phyloP scores from a whole-genome alignment of 1,140 invertebrate species.

The Drosophila kanapiae region DNA sequence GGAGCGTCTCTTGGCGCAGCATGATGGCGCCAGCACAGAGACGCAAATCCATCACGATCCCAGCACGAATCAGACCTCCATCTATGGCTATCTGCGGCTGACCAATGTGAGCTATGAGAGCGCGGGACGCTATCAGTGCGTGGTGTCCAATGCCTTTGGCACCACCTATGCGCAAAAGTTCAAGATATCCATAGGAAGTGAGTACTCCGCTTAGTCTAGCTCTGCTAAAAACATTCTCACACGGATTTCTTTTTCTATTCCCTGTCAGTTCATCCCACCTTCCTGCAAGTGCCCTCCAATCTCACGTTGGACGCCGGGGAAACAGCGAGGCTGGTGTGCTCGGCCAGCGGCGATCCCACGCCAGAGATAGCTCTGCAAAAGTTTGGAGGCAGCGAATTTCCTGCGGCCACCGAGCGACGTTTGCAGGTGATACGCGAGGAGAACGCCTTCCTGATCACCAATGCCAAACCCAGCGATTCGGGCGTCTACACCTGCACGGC shows the following conservation, averaged over 20 bases:
- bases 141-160: conserved; percentile 95
- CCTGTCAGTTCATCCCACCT: conserved; percentile 92
- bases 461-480: conserved; percentile 94
- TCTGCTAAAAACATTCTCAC: not conserved
- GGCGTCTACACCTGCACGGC: conserved; percentile 98
- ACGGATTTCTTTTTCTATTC: conserved; percentile 22
- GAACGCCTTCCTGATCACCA: conserved; percentile 96
- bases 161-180: conserved; percentile 95
- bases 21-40: conserved; percentile 68
- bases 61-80: conserved; percentile 75
- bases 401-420: conserved; percentile 95
- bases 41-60: conserved; percentile 78
- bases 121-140: conserved; percentile 96
- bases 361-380: conserved; percentile 97
- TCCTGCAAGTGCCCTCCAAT: conserved; percentile 94
- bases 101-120: conserved; percentile 85
- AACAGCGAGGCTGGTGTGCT: conserved; percentile 95
- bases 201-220: conserved; percentile 52
- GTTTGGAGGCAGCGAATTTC: conserved; percentile 97
- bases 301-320: conserved; percentile 93
- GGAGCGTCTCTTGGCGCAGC: conserved; percentile 57
- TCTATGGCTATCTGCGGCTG: conserved; percentile 71
- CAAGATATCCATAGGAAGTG: conserved; percentile 93
- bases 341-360: conserved; percentile 93
- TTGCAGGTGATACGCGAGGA: conserved; percentile 97